Conservation (phyloP, 1,140 invertebrate species). For the Cephus cinctus region DNA sequence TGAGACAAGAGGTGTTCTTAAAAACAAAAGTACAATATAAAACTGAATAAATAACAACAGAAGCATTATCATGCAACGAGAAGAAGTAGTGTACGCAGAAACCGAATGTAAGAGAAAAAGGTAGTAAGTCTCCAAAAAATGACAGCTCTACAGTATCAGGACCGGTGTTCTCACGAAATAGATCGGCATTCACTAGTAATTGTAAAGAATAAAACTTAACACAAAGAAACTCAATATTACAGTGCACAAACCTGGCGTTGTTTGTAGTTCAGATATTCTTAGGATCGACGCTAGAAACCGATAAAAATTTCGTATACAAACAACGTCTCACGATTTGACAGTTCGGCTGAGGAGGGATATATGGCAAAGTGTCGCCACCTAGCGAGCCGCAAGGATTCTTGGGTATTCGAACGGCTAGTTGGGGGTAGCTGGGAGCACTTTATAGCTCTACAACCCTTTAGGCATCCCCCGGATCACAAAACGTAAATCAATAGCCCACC, state of each 20-base stretch:
- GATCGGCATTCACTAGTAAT: too few species aligned
- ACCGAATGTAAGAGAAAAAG: too few species aligned
- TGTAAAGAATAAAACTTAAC: too few species aligned
- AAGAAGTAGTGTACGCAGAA: too few species aligned
- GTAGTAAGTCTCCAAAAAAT: slow-evolving; percentile 9
- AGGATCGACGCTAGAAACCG: slow-evolving; percentile 13
- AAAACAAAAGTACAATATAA: too few species aligned
- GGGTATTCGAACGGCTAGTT: too few species aligned
- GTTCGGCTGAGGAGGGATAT: slow-evolving; percentile 24
- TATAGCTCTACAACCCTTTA: too few species aligned
- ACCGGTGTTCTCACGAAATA: slow-evolving; percentile 23
- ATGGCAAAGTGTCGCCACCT: slow-evolving; percentile 17
- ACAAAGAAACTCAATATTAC: too few species aligned
- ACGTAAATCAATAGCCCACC: slow-evolving; percentile 15
- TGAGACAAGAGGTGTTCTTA: too few species aligned
- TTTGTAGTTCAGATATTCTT: slow-evolving; percentile 8
- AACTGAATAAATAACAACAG: too few species aligned
- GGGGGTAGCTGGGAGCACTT: too few species aligned
- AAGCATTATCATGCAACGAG: too few species aligned
- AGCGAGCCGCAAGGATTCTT: slow-evolving; percentile 9
- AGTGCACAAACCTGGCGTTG: slow-evolving; percentile 26
- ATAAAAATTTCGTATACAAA: slow-evolving; percentile 43
- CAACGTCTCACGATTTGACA: slow-evolving; percentile 40
- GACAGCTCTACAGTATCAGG: slow-evolving; percentile 14
- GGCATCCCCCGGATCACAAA: slow-evolving; percentile 5